Base-by-base conservation (phyloP, 2,113 vertebrate genomes). In the Percopsis transmontana region DNA sequence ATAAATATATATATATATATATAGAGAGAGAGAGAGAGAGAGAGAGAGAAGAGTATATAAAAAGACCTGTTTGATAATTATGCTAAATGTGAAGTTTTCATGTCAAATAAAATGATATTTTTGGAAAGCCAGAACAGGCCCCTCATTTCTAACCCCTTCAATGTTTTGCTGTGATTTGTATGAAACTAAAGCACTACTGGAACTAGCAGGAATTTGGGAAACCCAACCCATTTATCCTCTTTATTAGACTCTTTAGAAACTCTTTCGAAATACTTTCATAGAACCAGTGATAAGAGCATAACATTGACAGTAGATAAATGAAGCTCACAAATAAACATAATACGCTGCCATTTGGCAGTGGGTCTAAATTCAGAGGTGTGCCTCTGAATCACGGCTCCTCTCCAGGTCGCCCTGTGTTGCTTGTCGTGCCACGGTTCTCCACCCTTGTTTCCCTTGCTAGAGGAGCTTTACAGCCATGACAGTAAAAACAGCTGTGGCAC, bases 41-140 rank as follows among this genome's bases (percentile, higher is more conserved):
- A n/a, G n/a, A n/a, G n/a, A 83, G 39, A 70, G 68, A 67, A 85
- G 81, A 90, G 84, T 90, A 84, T 91, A 91, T 89, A 51, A 67
- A 87, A 80, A 89, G 55, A 80, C 67, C 58, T 70, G 85, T 91
- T 91, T 91, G 85, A 91, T 87, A 89, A 87, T 74, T 87, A 88
- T 90, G 85, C 79, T 87, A 82, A 91, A 91, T 91, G 90, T 91
- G 88, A 91, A 86, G 77, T 74, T 85, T 90, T 87, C 85, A 85
- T 89, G 86, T 88, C 86, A 89, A 90, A 86, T 87, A 83, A 88
- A 58, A 70, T 57, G 66, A 85, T 88, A 87, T 90, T 91, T 91
- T 87, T 85, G 73, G 85, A 84, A 89, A 88, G 77, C 68, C 66
- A 47, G n/a, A 33, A 33, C 27, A 33, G 27, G 27, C 5, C 27